Conservation (phyloP, 2,888 invertebrate genomes). For the Glaucopsyche alexis region DNA sequence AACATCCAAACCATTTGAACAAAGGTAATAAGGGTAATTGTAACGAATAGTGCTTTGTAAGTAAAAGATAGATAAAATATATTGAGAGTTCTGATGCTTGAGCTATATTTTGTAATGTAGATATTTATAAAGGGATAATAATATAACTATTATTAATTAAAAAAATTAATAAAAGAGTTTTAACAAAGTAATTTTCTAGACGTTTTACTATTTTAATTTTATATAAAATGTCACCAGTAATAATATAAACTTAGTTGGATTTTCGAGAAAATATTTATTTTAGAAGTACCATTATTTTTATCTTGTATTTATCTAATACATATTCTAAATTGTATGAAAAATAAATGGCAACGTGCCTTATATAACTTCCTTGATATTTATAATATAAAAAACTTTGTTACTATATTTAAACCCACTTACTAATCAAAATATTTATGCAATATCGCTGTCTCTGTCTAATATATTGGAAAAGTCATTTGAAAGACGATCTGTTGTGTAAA, state of each 20-base stretch:
- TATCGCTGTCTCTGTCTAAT: too few species aligned
- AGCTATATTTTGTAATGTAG: constrained; percentile 24
- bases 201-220: neutral
- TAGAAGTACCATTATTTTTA: neutral
- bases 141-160: neutral
- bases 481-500: too few species aligned
- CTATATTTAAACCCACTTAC: too few species aligned
- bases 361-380: too few species aligned
- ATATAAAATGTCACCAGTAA: neutral
- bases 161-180: neutral
- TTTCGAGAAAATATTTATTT: neutral
- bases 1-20: neutral
- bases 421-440: too few species aligned
- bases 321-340: neutral
- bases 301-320: neutral
- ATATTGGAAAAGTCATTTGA: too few species aligned
- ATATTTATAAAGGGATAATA: neutral
- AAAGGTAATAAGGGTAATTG: constrained; percentile 7
- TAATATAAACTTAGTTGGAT: neutral
- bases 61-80: neutral
- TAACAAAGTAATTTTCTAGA: neutral
- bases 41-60: constrained; percentile 14
- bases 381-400: too few species aligned
- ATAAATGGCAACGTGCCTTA: constrained; percentile 1
- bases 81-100: neutral